Base-by-base conservation (phyloP, 2,888 invertebrate genomes). In the Drosophila niveifrons region DNA sequence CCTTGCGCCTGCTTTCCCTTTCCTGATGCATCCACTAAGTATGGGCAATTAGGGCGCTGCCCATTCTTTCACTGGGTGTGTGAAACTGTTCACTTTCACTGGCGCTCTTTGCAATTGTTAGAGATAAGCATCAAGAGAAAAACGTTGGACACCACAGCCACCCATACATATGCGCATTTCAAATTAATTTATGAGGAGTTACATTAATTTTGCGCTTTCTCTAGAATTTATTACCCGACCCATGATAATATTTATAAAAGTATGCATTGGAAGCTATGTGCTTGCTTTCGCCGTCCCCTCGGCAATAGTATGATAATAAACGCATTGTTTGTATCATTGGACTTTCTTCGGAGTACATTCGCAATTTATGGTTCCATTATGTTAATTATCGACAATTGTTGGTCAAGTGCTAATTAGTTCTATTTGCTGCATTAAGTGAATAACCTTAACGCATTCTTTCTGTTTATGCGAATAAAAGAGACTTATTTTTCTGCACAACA, bases 301-400 rank as follows among this genome's bases (percentile, higher is more conserved):
- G 46, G 13, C 34, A 8, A 2, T 15, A 8, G 23, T 23, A 6
- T 7, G 46, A 56, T n/a, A 55, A 73, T 62, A 63, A 52, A 48
- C 53, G 46, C 70, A 31, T 52, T 74, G 59, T 63, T 75, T 64
- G 62, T 77, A 75, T 86, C 88, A 90, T 80, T 88, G 81, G 78
- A 88, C 90, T 90, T 84, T 86, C 87, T 90, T 84, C 59, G 73
- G 61, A 44, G 41, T 53, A 74, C 65, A 57, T 72, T 75, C 64
- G 56, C 83, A 82, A 82, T 82, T 86, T 80, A 78, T 83, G 73
- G 72, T 75, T 85, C 76, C 88, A 89, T 88, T 89, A 89, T 90
- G 89, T 90, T 90, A 90, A 90, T 90, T 84, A 82, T 90, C 75
- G 78, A 75, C 89, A 90, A 90, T 90, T 90, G 87, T 53, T 70